Percentiles rank a stretch among this genome's conserved stretches.
Evolutionary conservation across 2,797 vertebrate species (phyloP).

Genomic region (Philypnodon macrostomus): DNA sequence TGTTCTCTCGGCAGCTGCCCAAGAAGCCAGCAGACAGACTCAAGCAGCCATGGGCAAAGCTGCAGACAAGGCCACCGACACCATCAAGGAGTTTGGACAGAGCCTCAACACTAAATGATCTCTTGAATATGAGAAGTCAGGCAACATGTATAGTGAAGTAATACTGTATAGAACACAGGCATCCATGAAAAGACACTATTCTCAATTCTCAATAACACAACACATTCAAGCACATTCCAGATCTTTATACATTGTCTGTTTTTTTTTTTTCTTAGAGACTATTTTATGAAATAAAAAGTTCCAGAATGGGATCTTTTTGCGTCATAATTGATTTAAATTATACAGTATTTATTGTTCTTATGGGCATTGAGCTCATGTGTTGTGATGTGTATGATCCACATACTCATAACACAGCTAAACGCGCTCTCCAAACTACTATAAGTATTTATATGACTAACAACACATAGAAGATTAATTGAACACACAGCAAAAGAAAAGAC

Average conservation of each 20-base stretch:
- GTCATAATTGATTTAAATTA: no score
- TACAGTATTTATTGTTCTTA: no score
- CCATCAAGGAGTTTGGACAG: constrained; percentile 71
- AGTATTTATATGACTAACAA: no score
- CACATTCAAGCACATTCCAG: constrained; percentile 50
- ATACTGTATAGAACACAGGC: constrained; percentile 1
- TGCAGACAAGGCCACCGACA: constrained; percentile 63
- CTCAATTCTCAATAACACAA: no score
- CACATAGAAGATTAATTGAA: no score
- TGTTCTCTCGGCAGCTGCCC: constrained; percentile 59
- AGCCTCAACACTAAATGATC: constrained; percentile 68
- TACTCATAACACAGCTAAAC: no score
- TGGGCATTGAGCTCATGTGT: no score
- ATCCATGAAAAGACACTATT: constrained; percentile 13
- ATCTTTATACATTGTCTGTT: constrained; percentile 36
- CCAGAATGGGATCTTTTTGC: no score
- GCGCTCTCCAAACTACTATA: no score
- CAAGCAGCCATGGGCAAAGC: constrained; percentile 62
- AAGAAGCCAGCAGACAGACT: constrained; percentile 70
- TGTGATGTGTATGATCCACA: no score
- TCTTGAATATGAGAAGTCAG: constrained; percentile 17
- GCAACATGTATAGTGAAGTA: constrained; percentile 16
- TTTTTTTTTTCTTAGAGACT: constrained; percentile 26
- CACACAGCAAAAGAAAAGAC: no score
- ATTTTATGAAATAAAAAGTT: constrained; percentile 61